Evolutionary conservation across 2,113 vertebrate species (phyloP).

Genomic region (Jaculus jaculus): DNA sequence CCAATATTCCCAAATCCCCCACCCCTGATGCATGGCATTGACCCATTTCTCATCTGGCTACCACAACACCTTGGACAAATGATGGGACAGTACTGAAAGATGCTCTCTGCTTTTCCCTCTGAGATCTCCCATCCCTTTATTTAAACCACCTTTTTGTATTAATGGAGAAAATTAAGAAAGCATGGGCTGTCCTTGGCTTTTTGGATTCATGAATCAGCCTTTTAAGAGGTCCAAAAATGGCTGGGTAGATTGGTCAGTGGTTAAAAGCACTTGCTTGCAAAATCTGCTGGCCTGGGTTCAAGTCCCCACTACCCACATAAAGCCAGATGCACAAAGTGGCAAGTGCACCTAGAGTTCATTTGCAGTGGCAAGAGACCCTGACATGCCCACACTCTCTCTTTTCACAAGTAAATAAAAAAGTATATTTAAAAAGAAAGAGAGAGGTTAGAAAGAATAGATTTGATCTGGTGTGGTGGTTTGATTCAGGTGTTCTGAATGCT

Average conservation of each 20-base stretch:
- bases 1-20: neutral
- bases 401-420: too few species aligned
- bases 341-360: too few species aligned
- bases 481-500: too few species aligned
- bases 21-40: neutral
- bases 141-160: neutral
- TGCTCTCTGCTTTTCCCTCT: too few species aligned
- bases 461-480: neutral
- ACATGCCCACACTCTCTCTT: too few species aligned
- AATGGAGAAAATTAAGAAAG: neutral
- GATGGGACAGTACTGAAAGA: neutral
- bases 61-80: neutral
- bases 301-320: too few species aligned
- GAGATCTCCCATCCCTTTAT: neutral
- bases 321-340: too few species aligned
- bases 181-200: neutral
- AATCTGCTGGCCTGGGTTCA: too few species aligned
- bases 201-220: neutral
- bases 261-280: too few species aligned
- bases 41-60: neutral
- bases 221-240: neutral
- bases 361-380: too few species aligned
- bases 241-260: too few species aligned
- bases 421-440: too few species aligned
- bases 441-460: neutral